phyloP scores from a whole-genome alignment of 2,888 invertebrate genomes.

The Ichneumoninae sp. region DNA sequence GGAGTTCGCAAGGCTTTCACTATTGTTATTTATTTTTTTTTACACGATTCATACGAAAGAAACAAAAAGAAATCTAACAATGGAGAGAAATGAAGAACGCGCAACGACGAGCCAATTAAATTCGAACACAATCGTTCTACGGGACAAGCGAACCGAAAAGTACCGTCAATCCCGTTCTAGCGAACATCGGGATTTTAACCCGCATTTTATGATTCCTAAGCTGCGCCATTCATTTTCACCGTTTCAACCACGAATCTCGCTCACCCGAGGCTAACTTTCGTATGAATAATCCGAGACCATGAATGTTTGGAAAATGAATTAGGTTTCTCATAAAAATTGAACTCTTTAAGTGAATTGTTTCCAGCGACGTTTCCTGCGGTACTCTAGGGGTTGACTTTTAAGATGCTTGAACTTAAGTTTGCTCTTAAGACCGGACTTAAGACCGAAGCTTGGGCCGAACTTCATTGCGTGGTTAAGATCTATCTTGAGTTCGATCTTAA shows the following conservation, averaged over 20 bases:
- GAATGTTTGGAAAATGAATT: background rate
- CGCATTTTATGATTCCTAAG: background rate
- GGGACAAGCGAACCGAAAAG: slow-evolving; percentile 10
- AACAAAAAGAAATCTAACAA: slow-evolving; percentile 15
- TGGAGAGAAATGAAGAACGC: slow-evolving; percentile 13
- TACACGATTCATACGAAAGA: background rate
- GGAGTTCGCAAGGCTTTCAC: background rate
- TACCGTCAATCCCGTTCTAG: background rate
- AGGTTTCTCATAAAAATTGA: background rate
- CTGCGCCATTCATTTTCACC: background rate
- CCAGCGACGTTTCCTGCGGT: too few species aligned
- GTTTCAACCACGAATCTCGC: background rate
- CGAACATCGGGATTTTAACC: background rate
- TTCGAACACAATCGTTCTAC: slow-evolving; percentile 20
- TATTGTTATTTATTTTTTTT: background rate
- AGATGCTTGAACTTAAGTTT: too few species aligned
- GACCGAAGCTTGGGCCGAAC: too few species aligned
- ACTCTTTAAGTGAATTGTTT: too few species aligned
- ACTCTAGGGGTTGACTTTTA: too few species aligned
- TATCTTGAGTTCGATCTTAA: too few species aligned
- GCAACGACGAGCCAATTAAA: slow-evolving; percentile 20
- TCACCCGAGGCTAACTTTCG: background rate
- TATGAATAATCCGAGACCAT: background rate
- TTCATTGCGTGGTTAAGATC: too few species aligned
- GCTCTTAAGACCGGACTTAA: too few species aligned